Base-by-base conservation (phyloP, 1,140 invertebrate species). In the Apolygus lucorum region DNA sequence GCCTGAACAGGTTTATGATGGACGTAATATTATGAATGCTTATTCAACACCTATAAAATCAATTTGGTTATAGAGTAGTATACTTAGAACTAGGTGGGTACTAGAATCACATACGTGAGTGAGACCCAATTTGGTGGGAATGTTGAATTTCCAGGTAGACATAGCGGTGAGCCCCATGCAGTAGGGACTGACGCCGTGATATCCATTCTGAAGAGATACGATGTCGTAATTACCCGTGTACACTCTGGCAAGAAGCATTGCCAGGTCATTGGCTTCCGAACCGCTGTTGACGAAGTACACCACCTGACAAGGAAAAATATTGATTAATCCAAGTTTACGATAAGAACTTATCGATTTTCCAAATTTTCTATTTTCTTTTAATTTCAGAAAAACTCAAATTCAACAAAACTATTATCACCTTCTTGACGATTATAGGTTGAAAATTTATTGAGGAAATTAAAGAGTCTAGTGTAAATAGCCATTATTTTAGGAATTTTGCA, bases 251-350 rank as follows among this genome's bases (percentile, higher is more conserved):
- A 99, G 84, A 14, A 95, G 76, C 70, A 95, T 83, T 0, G 96
- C 96, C 49, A 99, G 80, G 78, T 99, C 96, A 78, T 98, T 99
- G 0, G 96, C 96, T 82, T 99, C 96, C 4, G 93, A 95, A 0
- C 96, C 96, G 77, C 93, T 97, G 77, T 99, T 99, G 0, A 94
- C 90, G 75, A 98, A 87, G 78, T 96, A 97, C 22, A 93, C 89
- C 17, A 91, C 87, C 86, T 90, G 76, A n/a, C n/a, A n/a, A n/a
- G n/a, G n/a, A n/a, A n/a, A n/a, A n/a, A n/a, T n/a, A n/a, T n/a
- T n/a, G n/a, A n/a, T n/a, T n/a, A n/a, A n/a, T n/a, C n/a, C n/a
- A n/a, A n/a, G n/a, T n/a, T n/a, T n/a, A n/a, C n/a, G n/a, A n/a
- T n/a, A n/a, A n/a, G n/a, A n/a, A n/a, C n/a, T n/a, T n/a, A n/a